Evolutionary conservation across 2,113 vertebrate genomes (phyloP), one percentile per base, ranked within the genome.

Genomic region (Plecotus auritus): DNA sequence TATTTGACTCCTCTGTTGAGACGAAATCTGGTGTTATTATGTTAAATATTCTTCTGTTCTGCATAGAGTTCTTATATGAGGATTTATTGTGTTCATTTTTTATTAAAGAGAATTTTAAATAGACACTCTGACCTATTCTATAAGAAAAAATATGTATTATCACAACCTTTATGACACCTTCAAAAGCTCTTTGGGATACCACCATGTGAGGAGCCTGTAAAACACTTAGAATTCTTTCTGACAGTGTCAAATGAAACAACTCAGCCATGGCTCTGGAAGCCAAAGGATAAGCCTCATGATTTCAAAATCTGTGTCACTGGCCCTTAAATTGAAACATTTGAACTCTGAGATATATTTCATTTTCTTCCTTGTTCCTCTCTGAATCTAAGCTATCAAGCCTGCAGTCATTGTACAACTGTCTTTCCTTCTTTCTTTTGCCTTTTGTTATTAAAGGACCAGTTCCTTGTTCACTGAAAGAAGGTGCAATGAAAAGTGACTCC

Each of bases 141-240:
- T 66, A 86, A 95, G 49, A 73, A 74, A 85, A 94, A 81, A 23
- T n/a, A 87, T 77, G 32, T 92, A 93, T 90, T 93, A 92, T 89
- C 76, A 96, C 81, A 95, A 95, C 18, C 35, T 96, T 82, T 90
- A 45, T 85, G 88, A 88, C 92, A 88, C 66, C 90, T 85, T 95
- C 82, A 88, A 96, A 96, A 91, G 56, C n/a, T 88, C 90, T 91
- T 93, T 93, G 90, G 82, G 72, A 85, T 28, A 74, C 56, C 30
- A 86, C 54, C 20, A 64, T 88, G 73, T 90, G 88, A 90, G 64
- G 69, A 90, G 88, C 32, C 51, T 95, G 49, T 9, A 80, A 94
- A 92, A 59, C 49, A 81, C 37, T 85, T 56, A 88, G 30, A 85
- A 70, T 83, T 93, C 73, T 93, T 93, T 95, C 54, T 92, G 54